These are phyloP conservation scores for Eristalis arbustorum DNA, from an alignment of 2,888 invertebrate species.

Conservation along the genomic window DNA sequence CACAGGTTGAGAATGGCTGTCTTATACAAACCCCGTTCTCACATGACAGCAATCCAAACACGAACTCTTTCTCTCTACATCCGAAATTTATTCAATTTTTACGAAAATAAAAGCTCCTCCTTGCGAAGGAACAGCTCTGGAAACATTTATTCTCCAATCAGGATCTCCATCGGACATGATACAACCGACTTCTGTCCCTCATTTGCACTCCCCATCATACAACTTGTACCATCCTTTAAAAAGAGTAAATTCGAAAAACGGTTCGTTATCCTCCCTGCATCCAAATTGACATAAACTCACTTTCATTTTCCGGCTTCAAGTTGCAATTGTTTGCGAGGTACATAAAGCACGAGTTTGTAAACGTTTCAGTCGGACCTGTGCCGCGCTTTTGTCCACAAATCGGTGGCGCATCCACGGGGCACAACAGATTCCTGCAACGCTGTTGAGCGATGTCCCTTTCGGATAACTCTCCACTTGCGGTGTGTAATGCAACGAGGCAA, in stretches of 20 bases:
- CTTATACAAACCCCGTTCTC: no score
- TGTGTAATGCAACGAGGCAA: background rate
- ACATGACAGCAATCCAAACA: no score
- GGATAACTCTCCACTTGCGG: background rate
- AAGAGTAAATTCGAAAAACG: background rate
- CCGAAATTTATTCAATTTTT: no score
- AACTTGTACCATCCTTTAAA: background rate
- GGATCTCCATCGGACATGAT: background rate
- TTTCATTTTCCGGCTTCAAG: background rate
- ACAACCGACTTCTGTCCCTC: background rate
- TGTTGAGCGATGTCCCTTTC: constrained; percentile 2
- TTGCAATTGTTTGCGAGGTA: constrained; percentile 23
- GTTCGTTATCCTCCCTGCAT: background rate
- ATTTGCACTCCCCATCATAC: background rate
- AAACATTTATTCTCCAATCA: background rate
- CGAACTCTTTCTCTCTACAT: no score
- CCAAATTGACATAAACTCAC: background rate
- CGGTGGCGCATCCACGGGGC: background rate
- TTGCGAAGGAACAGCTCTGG: no score
- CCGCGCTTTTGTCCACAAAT: background rate
- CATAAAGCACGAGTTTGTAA: constrained; percentile 24
- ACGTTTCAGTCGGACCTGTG: background rate
- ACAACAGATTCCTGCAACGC: constrained; percentile 9
- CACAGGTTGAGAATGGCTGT: no score
- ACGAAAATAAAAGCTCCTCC: no score